Percentiles rank a stretch among this genome's conserved stretches.
Conservation (phyloP, 1,140 invertebrate species). For the Trachymyrmex cornetzi region DNA sequence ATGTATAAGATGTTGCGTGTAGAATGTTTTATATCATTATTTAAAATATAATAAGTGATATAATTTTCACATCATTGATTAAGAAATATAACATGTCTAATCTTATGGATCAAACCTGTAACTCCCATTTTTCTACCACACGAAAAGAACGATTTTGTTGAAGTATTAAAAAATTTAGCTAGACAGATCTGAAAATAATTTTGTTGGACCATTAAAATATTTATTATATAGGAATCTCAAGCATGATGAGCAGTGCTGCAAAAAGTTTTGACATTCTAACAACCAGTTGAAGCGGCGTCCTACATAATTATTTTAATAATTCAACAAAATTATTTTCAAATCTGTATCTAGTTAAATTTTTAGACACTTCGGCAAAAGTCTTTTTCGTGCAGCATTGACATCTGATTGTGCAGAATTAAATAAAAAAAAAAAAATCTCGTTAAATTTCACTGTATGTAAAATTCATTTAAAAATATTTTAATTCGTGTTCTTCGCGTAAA, state of each 20-base stretch:
- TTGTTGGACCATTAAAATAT: no score
- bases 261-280: no score
- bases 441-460: background rate
- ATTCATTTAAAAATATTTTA: constrained; percentile 4
- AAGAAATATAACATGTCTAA: background rate
- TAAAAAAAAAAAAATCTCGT: background rate
- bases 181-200: no score
- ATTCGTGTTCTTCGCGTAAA: constrained; percentile 1
- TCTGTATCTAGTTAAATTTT: no score
- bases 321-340: no score
- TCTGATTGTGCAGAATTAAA: background rate
- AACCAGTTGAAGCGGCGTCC: no score
- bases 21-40: background rate
- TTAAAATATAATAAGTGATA: background rate
- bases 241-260: no score
- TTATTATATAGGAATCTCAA: no score
- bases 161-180: no score
- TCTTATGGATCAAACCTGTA: background rate
- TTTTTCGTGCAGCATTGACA: background rate
- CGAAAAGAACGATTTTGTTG: no score
- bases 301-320: no score
- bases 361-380: no score
- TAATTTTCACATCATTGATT: background rate
- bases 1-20: background rate
- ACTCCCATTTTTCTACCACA: background rate